Conservation (phyloP, 92 coral and sea anemone genomes). For the Paramuricea clavata region DNA sequence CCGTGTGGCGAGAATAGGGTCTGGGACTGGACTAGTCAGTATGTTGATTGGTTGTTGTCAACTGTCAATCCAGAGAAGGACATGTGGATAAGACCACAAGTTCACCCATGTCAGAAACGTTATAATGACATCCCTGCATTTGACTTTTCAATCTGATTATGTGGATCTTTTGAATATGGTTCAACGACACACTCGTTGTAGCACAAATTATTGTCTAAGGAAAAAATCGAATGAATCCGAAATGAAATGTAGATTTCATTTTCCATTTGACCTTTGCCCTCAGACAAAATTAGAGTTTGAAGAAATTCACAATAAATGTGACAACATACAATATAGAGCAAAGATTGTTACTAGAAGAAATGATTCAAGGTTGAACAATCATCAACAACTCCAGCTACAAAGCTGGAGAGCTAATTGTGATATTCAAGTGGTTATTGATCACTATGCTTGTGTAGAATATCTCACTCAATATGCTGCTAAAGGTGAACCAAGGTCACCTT, state of each 20-base stretch:
- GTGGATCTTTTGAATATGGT: not conserved
- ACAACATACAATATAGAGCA: not conserved
- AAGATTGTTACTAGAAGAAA: no score
- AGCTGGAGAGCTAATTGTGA: not conserved
- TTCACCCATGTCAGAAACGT: constrained; percentile 1
- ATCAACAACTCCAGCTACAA: not conserved
- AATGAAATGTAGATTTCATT: constrained; percentile 65
- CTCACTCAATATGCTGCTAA: not conserved
- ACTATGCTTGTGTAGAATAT: not conserved
- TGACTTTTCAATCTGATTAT: constrained; percentile 63
- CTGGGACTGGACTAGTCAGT: no score
- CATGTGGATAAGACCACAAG: constrained; percentile 29
- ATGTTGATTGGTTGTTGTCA: constrained; percentile 62
- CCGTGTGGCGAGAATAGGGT: no score
- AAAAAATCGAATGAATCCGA: constrained; percentile 65
- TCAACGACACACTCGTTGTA: constrained; percentile 68
- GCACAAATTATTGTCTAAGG: no score
- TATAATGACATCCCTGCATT: constrained; percentile 29
- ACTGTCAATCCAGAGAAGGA: constrained; percentile 68
- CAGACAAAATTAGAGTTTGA: constrained; percentile 59
- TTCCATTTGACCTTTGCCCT: constrained; percentile 55
- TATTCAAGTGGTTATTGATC: not conserved
- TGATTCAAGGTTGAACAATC: not conserved
- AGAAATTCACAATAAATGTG: constrained; percentile 29
- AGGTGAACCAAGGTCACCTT: not conserved